These are phyloP conservation scores for Ctenopoma multispine DNA, from an alignment of 2,797 vertebrate genomes.

Conservation along the genomic window DNA sequence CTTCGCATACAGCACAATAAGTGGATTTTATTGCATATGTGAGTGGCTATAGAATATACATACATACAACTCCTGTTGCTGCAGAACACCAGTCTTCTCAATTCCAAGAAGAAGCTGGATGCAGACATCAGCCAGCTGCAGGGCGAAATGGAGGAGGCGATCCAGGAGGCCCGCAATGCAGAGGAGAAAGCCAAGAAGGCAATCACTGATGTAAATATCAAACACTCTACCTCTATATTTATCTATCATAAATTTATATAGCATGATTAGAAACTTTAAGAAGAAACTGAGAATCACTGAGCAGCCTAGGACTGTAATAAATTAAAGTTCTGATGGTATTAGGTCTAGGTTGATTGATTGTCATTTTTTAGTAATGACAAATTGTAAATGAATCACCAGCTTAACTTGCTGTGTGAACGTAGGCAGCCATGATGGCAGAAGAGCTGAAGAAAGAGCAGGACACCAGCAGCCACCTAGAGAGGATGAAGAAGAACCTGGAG, in stretches of 20 bases:
- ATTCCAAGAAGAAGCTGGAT: slow-evolving; percentile 86
- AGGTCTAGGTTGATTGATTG: neutral
- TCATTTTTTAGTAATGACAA: neutral
- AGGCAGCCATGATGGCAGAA: slow-evolving; percentile 91
- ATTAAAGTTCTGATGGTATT: neutral
- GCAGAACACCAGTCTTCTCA: slow-evolving; percentile 83
- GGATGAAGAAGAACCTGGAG: slow-evolving; percentile 89
- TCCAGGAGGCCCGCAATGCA: slow-evolving; percentile 88
- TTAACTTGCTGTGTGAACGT: neutral
- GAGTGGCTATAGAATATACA: too few species aligned
- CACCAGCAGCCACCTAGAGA: slow-evolving; percentile 88
- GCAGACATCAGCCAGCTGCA: slow-evolving; percentile 86
- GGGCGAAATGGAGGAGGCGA: slow-evolving; percentile 84
- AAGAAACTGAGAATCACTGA: neutral
- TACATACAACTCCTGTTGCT: neutral
- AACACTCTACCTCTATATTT: neutral
- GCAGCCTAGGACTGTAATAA: neutral
- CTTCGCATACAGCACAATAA: neutral
- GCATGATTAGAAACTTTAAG: neutral
- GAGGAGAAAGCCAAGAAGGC: slow-evolving; percentile 91
- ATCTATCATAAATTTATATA: neutral
- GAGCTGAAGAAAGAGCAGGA: slow-evolving; percentile 89
- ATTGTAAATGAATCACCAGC: neutral
- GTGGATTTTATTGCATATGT: neutral
- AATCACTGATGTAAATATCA: slow-evolving; percentile 85